Percentiles rank a stretch among this genome's conserved stretches.
phyloP scores from a whole-genome alignment of 2,797 vertebrate genomes.

The Hapalemur alaotrensis region DNA sequence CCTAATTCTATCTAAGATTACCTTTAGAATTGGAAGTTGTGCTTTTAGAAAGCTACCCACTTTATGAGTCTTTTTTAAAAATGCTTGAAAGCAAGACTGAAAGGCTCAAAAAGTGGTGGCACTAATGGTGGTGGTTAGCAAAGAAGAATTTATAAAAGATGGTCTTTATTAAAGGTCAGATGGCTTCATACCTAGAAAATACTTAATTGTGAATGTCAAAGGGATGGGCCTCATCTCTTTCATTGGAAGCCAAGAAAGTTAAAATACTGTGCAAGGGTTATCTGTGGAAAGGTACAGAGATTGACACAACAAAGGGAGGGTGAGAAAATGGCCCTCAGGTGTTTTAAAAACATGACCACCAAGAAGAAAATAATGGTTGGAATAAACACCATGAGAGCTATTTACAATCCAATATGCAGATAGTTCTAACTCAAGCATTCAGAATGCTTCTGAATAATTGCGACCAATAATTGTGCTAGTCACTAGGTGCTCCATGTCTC shows the following conservation, averaged over 20 bases:
- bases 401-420: not conserved
- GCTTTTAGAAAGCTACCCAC: conserved; percentile 15
- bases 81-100: conserved; percentile 7
- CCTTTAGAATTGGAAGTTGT: not conserved
- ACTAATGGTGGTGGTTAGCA: not conserved
- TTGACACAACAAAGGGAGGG: not conserved
- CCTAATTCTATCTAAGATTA: conserved; percentile 32
- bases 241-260: not conserved
- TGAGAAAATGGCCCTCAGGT: not conserved
- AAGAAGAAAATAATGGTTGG: not conserved
- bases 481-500: not conserved
- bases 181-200: conserved; percentile 21
- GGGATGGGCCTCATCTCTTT: not conserved
- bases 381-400: not conserved
- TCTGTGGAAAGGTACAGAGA: not conserved
- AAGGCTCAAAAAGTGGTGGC: not conserved
- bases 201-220: conserved; percentile 1
- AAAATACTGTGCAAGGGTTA: not conserved
- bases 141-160: conserved; percentile 18
- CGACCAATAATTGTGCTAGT: not conserved
- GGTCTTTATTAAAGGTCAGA: conserved; percentile 17
- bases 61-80: not conserved
- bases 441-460: not conserved
- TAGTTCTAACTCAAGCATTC: not conserved
- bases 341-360: not conserved